Evolutionary conservation across 2,797 vertebrate genomes (phyloP), one percentile per base, ranked within the genome.

Genomic region (Pipistrellus pygmaeus): DNA sequence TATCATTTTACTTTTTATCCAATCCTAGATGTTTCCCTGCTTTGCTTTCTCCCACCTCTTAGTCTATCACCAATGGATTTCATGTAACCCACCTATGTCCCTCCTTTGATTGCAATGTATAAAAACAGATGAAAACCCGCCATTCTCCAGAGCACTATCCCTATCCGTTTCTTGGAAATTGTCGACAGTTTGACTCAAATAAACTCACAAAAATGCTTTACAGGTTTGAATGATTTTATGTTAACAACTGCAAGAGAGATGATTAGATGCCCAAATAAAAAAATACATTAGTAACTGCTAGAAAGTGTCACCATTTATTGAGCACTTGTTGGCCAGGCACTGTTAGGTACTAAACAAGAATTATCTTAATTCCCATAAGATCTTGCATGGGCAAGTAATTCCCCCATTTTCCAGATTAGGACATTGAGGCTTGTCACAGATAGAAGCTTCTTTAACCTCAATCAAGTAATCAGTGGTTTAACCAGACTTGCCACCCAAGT

Each of bases 371-470:
- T 32, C 20, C 72, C 32, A 25, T 13, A 72, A 86, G 41, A 62
- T 6, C 5, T 4, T 57, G 30, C 32, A 12, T 38, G 23, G 20
- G 17, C 14, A 73, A 75, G 11, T 68, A 82, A 18, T 48, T 82
- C 27, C 23, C 38, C 32, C 57, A 25, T 57, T 95, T 90, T 72
- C 62, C 46, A 57, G 62, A 82, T 27, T 32, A 93, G 12, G 62
- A 57, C 11, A 27, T 8, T 51, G 30, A 84, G 46, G 27, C 7
- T 80, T 73, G 13, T 51, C 69, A 83, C 20, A 76, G 62, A 57
- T 35, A 95, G 32, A 81, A 72, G 13, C 32, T 91, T 76, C 21
- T 89, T 66, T 64, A 78, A 80, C 25, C 55, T 78, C 77, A 41
- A 77, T 30, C 38, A 72, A 66, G 30, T 80, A 44, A 85, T 57